phyloP scores from a whole-genome alignment of 2,113 vertebrate species.

The Paramormyrops kingsleyae region DNA sequence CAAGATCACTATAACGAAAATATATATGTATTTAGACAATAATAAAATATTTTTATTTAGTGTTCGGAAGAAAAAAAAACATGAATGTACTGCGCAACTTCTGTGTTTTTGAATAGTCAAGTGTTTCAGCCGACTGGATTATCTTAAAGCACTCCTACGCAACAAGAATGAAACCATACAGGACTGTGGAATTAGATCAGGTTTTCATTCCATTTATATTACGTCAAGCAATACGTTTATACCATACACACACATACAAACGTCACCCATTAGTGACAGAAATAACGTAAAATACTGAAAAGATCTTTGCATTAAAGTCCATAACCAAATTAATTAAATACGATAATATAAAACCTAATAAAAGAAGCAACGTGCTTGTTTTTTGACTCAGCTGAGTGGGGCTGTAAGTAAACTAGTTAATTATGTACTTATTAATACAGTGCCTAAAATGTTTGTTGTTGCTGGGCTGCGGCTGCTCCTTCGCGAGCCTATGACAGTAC shows the following conservation, averaged over 20 bases:
- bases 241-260: not conserved
- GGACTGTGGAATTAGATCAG: not conserved
- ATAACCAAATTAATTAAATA: not conserved
- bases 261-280: not conserved
- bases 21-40: not conserved
- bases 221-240: not conserved
- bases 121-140: not conserved
- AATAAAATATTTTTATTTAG: not conserved
- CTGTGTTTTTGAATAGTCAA: not conserved
- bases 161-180: not conserved
- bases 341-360: not conserved
- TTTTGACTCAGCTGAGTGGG: not conserved
- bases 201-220: not conserved
- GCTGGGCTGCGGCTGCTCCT: slow-evolving; percentile 49
- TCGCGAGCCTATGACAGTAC: slow-evolving; percentile 43
- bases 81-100: not conserved
- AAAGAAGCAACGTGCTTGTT: not conserved
- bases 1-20: not conserved
- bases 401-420: not conserved
- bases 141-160: not conserved
- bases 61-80: not conserved
- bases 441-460: slow-evolving; percentile 39
- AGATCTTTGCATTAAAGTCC: not conserved
- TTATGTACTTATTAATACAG: not conserved
- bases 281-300: not conserved